These are phyloP conservation scores for Sminthopsis crassicaudata DNA, from an alignment of 2,113 vertebrate species.

Conservation along the genomic window DNA sequence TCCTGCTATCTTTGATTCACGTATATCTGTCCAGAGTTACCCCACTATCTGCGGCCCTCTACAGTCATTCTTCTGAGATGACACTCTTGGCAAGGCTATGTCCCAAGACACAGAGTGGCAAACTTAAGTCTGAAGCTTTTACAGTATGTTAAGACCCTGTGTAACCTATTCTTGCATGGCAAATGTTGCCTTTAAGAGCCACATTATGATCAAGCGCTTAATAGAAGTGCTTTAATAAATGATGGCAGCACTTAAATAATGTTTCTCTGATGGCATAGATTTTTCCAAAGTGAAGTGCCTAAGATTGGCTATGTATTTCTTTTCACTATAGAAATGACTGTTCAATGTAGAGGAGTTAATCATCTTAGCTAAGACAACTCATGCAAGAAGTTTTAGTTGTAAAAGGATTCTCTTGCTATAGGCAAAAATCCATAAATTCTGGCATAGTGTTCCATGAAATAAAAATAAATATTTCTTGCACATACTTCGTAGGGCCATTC, in stretches of 20 bases:
- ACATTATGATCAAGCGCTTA: background rate
- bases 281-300: background rate
- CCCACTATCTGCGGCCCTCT: too few species aligned
- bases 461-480: background rate
- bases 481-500: background rate
- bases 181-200: background rate
- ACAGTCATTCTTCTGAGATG: background rate
- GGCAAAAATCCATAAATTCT: background rate
- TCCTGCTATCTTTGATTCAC: too few species aligned
- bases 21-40: too few species aligned
- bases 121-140: background rate
- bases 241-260: background rate
- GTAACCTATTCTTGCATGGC: background rate
- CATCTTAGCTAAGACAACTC: background rate
- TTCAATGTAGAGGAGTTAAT: background rate
- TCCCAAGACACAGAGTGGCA: background rate
- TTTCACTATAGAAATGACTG: background rate
- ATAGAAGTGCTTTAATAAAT: background rate
- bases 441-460: background rate
- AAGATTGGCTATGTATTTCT: background rate
- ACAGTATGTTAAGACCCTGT: background rate
- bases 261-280: background rate
- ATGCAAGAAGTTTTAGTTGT: background rate
- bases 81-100: background rate
- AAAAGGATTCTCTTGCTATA: background rate